phyloP scores from a whole-genome alignment of 2,888 invertebrate genomes.

The Drosophila rubida region DNA sequence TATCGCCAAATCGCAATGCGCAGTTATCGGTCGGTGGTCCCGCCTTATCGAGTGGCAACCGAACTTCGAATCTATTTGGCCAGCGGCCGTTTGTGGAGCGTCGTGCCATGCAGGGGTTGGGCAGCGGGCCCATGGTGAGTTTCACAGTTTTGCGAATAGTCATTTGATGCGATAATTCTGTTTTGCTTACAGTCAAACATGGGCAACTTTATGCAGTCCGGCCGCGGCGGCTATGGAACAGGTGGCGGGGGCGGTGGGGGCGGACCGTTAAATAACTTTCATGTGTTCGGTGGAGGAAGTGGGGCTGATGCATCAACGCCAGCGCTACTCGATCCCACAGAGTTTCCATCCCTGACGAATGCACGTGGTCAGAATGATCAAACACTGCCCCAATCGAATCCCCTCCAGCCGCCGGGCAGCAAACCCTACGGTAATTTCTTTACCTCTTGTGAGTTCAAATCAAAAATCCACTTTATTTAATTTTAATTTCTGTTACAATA shows the following conservation, averaged over 20 bases:
- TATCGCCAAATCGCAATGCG: conserved; percentile 87
- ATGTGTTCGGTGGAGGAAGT: conserved; percentile 92
- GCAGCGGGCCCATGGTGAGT: conserved; percentile 84
- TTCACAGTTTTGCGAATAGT: too few relatives aligned
- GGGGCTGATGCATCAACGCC: conserved; percentile 90
- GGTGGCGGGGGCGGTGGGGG: conserved; percentile 87
- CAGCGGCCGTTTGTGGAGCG: conserved; percentile 92
- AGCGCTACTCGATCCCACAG: conserved; percentile 94
- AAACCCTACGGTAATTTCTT: conserved; percentile 93
- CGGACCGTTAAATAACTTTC: conserved; percentile 90
- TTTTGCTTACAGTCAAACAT: conserved; percentile 86
- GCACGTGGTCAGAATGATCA: conserved; percentile 93
- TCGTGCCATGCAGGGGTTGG: conserved; percentile 87
- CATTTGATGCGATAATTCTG: not conserved
- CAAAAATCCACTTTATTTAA: conserved; percentile 72
- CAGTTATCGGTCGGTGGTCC: conserved; percentile 86
- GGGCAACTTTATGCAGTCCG: conserved; percentile 87
- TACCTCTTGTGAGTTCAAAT: conserved; percentile 85
- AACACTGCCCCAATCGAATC: conserved; percentile 91
- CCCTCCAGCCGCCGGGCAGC: conserved; percentile 95
- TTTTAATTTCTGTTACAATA: conserved; percentile 58
- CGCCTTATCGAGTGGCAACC: conserved; percentile 86
- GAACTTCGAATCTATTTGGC: conserved; percentile 89
- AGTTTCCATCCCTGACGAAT: conserved; percentile 95
- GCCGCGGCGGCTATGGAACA: conserved; percentile 86